phyloP scores from a whole-genome alignment of 2,113 vertebrate genomes.

The Myrmecophaga tridactyla region DNA sequence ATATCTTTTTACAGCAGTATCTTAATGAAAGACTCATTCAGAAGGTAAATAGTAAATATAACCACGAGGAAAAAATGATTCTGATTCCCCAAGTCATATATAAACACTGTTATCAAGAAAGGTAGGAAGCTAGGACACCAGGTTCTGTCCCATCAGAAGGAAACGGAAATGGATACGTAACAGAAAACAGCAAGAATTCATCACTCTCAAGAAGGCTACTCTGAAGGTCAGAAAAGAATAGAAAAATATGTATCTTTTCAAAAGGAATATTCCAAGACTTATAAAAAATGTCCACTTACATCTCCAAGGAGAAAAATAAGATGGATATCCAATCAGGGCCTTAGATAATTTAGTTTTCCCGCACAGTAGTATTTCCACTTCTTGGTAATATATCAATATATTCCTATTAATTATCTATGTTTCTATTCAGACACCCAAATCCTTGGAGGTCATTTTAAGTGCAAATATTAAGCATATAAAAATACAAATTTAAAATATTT shows the following conservation, averaged over 20 bases:
- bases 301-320: neutral
- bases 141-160: neutral
- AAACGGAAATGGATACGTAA: neutral
- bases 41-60: neutral
- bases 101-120: neutral
- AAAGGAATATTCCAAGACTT: neutral
- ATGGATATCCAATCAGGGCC: neutral
- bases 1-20: too few species aligned
- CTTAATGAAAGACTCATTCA: neutral
- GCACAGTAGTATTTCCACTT: neutral
- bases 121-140: neutral
- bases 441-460: neutral
- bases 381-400: neutral
- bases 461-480: neutral
- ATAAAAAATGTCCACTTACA: neutral
- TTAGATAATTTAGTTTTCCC: neutral
- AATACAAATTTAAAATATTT: conserved; percentile 48
- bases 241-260: neutral
- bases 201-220: neutral
- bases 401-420: conserved; percentile 35
- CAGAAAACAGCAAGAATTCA: neutral
- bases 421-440: neutral
- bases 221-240: neutral
- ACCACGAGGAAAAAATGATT: neutral
- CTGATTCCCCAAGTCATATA: neutral